Conservation (phyloP, 2,888 invertebrate genomes). For the Rhagium mordax region DNA sequence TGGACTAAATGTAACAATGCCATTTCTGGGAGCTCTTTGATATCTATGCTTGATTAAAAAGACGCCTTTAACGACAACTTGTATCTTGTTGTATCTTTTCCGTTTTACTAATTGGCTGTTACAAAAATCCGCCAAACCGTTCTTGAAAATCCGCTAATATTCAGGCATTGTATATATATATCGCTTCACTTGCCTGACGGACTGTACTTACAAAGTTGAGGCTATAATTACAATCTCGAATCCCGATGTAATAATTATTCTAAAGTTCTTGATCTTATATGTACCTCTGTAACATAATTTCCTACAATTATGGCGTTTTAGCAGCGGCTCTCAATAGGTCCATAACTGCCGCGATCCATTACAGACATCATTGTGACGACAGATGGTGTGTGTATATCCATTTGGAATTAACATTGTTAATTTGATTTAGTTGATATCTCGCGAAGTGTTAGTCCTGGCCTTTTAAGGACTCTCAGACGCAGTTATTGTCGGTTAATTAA, state of each 20-base stretch:
- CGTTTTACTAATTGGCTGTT: too few relatives aligned
- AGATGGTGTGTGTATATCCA: not conserved
- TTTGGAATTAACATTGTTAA: not conserved
- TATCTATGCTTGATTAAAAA: too few relatives aligned
- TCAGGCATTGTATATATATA: too few relatives aligned
- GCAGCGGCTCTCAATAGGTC: constrained; percentile 59
- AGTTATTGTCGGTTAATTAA: not conserved
- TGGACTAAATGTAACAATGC: too few relatives aligned
- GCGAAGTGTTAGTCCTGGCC: not conserved
- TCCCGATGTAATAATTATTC: constrained; percentile 68
- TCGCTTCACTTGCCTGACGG: constrained; percentile 54
- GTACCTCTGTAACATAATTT: constrained; percentile 66
- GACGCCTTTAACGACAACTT: too few relatives aligned
- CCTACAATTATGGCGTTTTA: constrained; percentile 65
- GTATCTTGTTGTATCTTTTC: too few relatives aligned
- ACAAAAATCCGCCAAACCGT: too few relatives aligned
- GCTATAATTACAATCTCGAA: constrained; percentile 68
- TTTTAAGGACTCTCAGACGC: not conserved
- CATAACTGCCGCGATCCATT: constrained; percentile 1
- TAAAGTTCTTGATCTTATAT: constrained; percentile 66
- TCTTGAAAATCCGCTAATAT: too few relatives aligned
- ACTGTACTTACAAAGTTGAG: constrained; percentile 63
- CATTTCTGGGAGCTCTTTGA: too few relatives aligned
- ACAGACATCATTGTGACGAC: not conserved
- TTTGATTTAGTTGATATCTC: not conserved